Conservation (phyloP, 2,113 vertebrate genomes). For the Chloropsis cyanopogon region DNA sequence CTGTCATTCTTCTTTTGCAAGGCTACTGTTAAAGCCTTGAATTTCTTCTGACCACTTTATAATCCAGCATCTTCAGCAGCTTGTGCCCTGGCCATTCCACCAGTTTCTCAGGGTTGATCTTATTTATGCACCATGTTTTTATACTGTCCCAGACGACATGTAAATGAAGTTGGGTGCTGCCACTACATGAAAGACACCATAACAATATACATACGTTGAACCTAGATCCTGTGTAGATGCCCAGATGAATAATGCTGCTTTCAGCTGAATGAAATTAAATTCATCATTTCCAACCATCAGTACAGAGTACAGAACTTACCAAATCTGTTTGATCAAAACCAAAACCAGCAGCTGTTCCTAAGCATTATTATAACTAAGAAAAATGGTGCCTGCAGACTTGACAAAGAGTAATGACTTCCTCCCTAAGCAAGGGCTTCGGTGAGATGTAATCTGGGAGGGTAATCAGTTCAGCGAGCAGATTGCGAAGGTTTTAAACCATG, state of each 20-base stretch:
- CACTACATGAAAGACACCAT: background rate
- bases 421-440: background rate
- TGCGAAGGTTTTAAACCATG: background rate
- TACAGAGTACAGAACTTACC: background rate
- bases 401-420: background rate
- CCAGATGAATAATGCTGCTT: background rate
- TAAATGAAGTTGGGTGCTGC: constrained; percentile 9
- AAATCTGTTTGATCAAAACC: background rate
- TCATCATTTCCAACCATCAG: background rate
- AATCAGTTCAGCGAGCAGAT: background rate
- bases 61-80: background rate
- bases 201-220: background rate
- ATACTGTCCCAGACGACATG: background rate
- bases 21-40: background rate
- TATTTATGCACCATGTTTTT: background rate
- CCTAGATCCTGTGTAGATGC: background rate
- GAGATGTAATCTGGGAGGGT: background rate
- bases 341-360: background rate
- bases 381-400: background rate
- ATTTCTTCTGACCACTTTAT: background rate
- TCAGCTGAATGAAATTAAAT: background rate
- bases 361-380: background rate
- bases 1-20: background rate
- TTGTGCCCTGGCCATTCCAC: background rate
- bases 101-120: background rate